Evolutionary conservation across 2,888 invertebrate genomes (phyloP).

Genomic region (Oscheius sp.): DNA sequence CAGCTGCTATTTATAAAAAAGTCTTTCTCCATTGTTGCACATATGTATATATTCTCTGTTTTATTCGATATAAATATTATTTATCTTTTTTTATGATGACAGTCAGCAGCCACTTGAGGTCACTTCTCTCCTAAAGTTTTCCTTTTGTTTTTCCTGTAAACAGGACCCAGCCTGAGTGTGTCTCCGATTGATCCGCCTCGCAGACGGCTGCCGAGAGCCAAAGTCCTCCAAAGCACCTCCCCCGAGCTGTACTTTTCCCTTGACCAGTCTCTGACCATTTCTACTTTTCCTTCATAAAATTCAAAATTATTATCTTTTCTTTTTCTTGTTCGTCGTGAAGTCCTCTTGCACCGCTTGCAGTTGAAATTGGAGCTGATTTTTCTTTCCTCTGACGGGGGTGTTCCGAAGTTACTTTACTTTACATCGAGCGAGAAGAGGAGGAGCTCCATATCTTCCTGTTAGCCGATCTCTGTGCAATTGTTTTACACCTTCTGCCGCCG

Average conservation of each 20-base stretch:
- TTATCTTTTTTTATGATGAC: background rate
- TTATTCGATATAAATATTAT: no score
- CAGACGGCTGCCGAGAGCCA: conserved; percentile 16
- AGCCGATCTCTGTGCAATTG: conserved; percentile 20
- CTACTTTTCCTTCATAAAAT: background rate
- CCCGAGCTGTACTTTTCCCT: conserved; percentile 19
- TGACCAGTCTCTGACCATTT: conserved; percentile 9
- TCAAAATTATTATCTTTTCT: background rate
- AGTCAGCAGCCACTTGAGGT: background rate
- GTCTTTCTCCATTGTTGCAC: conserved; percentile 12
- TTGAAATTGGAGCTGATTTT: no score
- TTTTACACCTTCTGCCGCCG: conserved; percentile 5
- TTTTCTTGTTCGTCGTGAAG: background rate
- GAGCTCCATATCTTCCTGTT: background rate
- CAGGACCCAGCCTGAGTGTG: background rate
- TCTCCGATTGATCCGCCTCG: conserved; percentile 26
- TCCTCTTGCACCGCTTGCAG: no score
- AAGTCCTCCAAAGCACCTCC: conserved; percentile 25
- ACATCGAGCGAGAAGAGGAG: background rate
- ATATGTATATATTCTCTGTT: conserved; percentile 30
- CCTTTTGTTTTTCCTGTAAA: no score
- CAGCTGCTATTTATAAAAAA: no score
- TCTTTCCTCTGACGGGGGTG: no score
- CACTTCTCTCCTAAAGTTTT: no score
- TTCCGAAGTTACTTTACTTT: background rate